Percentiles rank a stretch among this genome's conserved stretches.
phyloP scores from a whole-genome alignment of 2,797 vertebrate species.

The Picus viridis region DNA sequence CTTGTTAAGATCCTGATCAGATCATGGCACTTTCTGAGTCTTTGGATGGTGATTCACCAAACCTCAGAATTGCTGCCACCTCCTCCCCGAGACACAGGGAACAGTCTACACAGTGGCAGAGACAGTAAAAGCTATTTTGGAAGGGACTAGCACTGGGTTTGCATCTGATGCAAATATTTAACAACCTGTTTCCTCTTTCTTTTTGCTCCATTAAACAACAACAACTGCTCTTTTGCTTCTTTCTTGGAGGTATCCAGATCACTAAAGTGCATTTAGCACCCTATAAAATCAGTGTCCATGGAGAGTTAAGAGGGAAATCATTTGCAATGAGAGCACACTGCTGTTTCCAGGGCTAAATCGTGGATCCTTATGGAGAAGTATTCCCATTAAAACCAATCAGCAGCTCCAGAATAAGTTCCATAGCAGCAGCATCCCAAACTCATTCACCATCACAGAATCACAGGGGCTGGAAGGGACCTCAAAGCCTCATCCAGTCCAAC shows the following conservation, averaged over 20 bases:
- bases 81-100: fast-evolving
- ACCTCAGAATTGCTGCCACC: background rate
- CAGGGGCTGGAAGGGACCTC: too few species aligned
- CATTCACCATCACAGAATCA: background rate
- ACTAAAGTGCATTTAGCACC: background rate
- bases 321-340: fast-evolving
- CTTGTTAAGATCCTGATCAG: background rate
- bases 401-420: background rate
- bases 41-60: background rate
- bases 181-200: background rate
- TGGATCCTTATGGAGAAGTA: background rate
- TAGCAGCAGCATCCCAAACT: background rate
- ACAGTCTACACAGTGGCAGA: background rate
- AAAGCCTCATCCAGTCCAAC: too few species aligned
- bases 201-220: background rate
- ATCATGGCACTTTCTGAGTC: background rate
- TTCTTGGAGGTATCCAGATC: background rate
- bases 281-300: background rate
- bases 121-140: background rate
- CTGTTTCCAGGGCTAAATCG: background rate
- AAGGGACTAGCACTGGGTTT: background rate
- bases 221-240: background rate
- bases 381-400: background rate
- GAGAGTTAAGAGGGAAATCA: background rate
- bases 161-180: background rate